A percentile compares a stretch with the other conserved stretches of the same genome.
Evolutionary conservation across 2,888 invertebrate genomes (phyloP).

Genomic region (Perithous albicinctus): DNA sequence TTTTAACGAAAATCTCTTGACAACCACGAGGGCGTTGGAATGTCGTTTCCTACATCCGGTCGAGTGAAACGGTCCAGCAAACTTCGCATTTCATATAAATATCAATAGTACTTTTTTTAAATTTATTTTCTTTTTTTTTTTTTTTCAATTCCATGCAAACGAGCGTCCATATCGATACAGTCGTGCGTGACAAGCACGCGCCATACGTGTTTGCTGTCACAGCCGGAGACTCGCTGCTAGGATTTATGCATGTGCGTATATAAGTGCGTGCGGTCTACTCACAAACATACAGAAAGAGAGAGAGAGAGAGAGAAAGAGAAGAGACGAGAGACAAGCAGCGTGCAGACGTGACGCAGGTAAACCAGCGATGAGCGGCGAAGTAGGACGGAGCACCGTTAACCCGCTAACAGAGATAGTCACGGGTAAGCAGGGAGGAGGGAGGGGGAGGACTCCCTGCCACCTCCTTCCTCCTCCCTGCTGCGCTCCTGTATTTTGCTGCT

Average conservation of each 20-base stretch:
- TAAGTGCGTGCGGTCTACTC: conserved; percentile 1
- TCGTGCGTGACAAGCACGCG: conserved; percentile 31
- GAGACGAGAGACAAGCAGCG: conserved; percentile 44
- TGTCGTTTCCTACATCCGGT: conserved; percentile 40
- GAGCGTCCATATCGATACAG: conserved; percentile 4
- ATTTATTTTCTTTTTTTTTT: too few species aligned
- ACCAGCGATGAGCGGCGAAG: conserved; percentile 78
- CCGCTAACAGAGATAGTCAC: conserved; percentile 78
- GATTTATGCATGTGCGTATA: conserved; percentile 11
- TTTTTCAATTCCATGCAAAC: not conserved
- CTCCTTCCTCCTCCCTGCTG: conserved; percentile 51
- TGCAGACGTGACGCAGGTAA: conserved; percentile 71
- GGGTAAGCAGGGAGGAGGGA: conserved; percentile 25
- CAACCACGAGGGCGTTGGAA: not conserved
- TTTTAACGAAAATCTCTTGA: too few species aligned
- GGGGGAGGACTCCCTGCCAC: too few species aligned
- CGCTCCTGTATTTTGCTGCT: conserved; percentile 34
- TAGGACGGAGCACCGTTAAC: conserved; percentile 84
- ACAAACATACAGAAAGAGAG: not conserved
- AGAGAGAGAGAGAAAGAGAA: conserved; percentile 11
- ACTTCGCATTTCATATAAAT: conserved; percentile 10
- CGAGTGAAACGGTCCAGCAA: conserved; percentile 36
- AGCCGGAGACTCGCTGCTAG: not conserved
- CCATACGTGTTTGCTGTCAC: conserved; percentile 29
- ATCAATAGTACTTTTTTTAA: too few species aligned